Evolutionary conservation across 2,888 invertebrate species (phyloP), one percentile per base, ranked within the genome.

Genomic region (Camptogramma bilineatum): DNA sequence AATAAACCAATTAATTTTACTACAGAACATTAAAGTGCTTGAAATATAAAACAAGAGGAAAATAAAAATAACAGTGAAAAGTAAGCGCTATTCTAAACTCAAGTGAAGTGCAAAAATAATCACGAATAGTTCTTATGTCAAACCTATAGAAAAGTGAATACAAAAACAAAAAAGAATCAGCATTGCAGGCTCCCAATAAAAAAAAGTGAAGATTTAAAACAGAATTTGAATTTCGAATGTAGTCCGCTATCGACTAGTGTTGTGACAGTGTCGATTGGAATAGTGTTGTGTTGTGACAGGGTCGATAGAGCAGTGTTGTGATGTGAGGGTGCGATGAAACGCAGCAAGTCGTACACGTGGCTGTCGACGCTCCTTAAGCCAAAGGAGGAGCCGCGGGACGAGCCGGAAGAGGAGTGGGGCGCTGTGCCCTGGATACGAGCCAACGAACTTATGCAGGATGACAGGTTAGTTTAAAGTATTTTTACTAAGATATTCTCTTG

Each of bases 321-420:
- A 73, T 64, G 78, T 74, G 76, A 62, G 44, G 65, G 19, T 18
- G 60, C 62, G 66, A 92, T 92, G 92, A 91, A 90, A 80, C 87
- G 92, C 66, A 91, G 91, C 74, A 91, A 91, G 83, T 92, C 92
- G 59, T 90, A 91, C 81, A 89, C 91, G 76, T 91, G 92, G 92
- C 86, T 92, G 79, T 87, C 92, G 70, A 90, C 91, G 78, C 85
- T 92, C 80, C 85, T 91, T 79, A 80, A 81, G 76, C 81, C 83
- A 73, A 81, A 79, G 78, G 60, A 57, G 62, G 64, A 64, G 63
- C 65, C 79, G 46, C 80, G 39, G 55, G 65, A 61, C 28, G 28
- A 28, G 28, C 28, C 28, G 39, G 79, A 82, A 65, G 86, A 86
- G 75, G 91, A 91, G 83, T 91, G 92, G 91, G 90, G 89, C 56